Conservation (phyloP, 2,888 invertebrate species). For the Lasioglossum marginatum region DNA sequence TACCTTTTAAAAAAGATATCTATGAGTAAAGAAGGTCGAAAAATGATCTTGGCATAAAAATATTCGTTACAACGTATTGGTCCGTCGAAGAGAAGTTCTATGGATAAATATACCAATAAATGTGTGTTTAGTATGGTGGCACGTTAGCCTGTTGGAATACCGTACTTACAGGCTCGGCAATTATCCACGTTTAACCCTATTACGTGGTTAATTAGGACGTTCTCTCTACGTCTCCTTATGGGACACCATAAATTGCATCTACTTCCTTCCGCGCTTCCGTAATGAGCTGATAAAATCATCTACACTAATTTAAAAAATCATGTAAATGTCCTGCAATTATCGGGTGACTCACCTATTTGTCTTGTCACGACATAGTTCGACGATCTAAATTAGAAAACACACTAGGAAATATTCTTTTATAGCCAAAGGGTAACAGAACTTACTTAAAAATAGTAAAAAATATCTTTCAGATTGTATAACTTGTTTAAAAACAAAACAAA, state of each 20-base stretch:
- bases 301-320: neutral
- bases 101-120: neutral
- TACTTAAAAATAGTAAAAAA: neutral
- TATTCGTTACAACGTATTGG: no score
- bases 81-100: neutral
- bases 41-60: no score
- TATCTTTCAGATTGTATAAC: neutral
- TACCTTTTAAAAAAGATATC: no score
- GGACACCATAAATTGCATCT: slow-evolving; percentile 37
- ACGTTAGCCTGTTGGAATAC: slow-evolving; percentile 38
- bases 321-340: neutral
- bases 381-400: neutral
- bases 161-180: slow-evolving; percentile 72
- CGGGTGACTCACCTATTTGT: neutral
- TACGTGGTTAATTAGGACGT: slow-evolving; percentile 74
- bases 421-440: no score
- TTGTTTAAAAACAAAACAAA: neutral
- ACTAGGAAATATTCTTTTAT: no score
- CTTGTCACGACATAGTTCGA: neutral
- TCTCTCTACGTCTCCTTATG: slow-evolving; percentile 58
- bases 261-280: slow-evolving; percentile 62
- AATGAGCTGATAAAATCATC: slow-evolving; percentile 14
- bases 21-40: no score
- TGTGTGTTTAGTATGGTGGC: slow-evolving; percentile 2
- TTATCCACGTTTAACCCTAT: slow-evolving; percentile 76